These are phyloP conservation scores for Apodemus sylvaticus DNA, from an alignment of 2,113 vertebrate species.

Conservation along the genomic window DNA sequence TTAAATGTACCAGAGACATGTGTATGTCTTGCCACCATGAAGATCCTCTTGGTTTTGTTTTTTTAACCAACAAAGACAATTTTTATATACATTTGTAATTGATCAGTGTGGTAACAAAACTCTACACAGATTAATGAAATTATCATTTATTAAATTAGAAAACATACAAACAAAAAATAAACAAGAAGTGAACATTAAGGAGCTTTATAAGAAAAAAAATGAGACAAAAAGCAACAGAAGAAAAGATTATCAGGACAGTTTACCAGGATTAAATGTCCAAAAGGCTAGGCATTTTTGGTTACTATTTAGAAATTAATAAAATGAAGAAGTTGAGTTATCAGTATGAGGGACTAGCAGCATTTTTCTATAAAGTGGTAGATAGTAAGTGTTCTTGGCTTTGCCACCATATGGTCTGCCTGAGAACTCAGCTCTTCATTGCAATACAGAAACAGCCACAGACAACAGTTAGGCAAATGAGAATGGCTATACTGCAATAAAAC, in stretches of 20 bases:
- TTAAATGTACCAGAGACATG: constrained; percentile 57
- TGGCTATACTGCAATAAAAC: background rate
- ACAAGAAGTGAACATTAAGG: constrained; percentile 47
- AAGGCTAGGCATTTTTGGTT: constrained; percentile 78
- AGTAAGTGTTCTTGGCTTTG: constrained; percentile 15
- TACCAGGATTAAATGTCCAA: constrained; percentile 76
- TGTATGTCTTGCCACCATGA: constrained; percentile 81
- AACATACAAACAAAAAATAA: constrained; percentile 70
- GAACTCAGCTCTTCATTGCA: background rate
- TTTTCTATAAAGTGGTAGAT: background rate
- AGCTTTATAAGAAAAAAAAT: constrained; percentile 71
- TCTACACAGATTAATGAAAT: constrained; percentile 79
- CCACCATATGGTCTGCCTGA: background rate
- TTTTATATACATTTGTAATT: constrained; percentile 66
- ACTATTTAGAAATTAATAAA: constrained; percentile 76
- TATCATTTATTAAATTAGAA: constrained; percentile 66
- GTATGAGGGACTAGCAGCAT: constrained; percentile 53
- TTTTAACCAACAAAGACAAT: constrained; percentile 70
- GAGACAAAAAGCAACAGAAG: constrained; percentile 72
- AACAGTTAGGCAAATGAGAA: background rate
- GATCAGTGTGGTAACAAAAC: constrained; percentile 81
- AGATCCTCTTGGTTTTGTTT: constrained; percentile 75
- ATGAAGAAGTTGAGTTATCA: constrained; percentile 55
- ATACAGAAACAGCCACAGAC: background rate
- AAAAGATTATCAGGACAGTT: constrained; percentile 62